Percentiles rank a stretch among this genome's conserved stretches.
These are phyloP conservation scores for Rhineura floridana DNA, from an alignment of 2,113 vertebrate genomes.

Conservation along the genomic window DNA sequence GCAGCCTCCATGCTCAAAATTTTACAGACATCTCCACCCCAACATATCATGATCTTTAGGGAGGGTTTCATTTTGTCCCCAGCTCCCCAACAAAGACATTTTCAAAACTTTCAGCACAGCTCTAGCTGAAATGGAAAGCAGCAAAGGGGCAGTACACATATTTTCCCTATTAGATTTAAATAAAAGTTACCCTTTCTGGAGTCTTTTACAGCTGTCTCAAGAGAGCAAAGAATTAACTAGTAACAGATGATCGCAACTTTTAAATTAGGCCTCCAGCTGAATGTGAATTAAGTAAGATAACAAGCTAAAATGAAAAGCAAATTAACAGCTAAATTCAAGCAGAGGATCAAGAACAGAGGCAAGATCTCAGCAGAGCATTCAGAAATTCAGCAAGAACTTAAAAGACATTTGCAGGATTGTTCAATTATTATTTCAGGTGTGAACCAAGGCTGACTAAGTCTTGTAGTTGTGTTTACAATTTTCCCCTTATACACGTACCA, in stretches of 20 bases:
- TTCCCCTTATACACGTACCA: not conserved
- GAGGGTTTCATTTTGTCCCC: no score
- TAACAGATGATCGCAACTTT: conserved; percentile 52
- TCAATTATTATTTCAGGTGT: conserved; percentile 21
- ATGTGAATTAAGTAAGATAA: conserved; percentile 56
- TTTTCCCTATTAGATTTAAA: conserved; percentile 16
- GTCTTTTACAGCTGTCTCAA: conserved; percentile 36
- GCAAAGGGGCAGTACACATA: not conserved
- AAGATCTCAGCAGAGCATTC: not conserved
- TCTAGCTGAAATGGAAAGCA: not conserved
- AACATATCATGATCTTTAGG: no score
- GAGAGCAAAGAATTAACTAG: conserved; percentile 33
- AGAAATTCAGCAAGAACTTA: conserved; percentile 24
- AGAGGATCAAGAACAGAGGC: conserved; percentile 27
- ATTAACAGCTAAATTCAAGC: conserved; percentile 49
- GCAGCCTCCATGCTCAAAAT: no score
- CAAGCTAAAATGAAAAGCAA: conserved; percentile 46
- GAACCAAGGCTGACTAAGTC: conserved; percentile 6
- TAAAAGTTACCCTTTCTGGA: conserved; percentile 23
- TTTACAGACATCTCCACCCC: no score
- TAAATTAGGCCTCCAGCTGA: conserved; percentile 55
- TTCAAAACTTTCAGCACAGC: not conserved
- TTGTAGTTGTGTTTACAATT: not conserved
- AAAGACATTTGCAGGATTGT: conserved; percentile 33
- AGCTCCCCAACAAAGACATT: no score